Evolutionary conservation across 2,888 invertebrate genomes (phyloP).

Genomic region (Lycocerus yunnanus): DNA sequence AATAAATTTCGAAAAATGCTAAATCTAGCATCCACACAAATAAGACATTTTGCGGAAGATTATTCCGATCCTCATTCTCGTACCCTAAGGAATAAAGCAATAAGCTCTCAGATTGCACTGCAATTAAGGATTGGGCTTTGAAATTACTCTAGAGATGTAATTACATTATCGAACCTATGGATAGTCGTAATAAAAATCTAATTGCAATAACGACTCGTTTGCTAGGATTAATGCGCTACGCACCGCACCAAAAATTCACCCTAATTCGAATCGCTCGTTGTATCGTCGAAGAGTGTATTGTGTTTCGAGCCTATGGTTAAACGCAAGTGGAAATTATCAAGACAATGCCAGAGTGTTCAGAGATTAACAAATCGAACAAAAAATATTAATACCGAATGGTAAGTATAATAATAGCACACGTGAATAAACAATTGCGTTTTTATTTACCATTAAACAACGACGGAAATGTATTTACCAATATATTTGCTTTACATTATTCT

Average conservation of each 20-base stretch:
- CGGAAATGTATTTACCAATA: not conserved
- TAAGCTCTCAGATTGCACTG: constrained; percentile 19
- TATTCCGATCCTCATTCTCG: not conserved
- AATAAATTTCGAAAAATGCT: not conserved
- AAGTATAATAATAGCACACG: not conserved
- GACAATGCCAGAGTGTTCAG: not conserved
- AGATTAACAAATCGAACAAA: not conserved
- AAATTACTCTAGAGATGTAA: constrained; percentile 17
- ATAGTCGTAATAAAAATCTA: not conserved
- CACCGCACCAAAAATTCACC: not conserved
- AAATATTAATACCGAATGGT: not conserved
- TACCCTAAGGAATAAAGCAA: constrained; percentile 18
- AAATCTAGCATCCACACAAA: not conserved
- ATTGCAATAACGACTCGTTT: not conserved
- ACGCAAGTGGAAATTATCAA: not conserved
- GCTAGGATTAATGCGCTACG: no score
- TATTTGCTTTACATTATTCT: constrained; percentile 1
- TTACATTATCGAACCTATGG: constrained; percentile 13
- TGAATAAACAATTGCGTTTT: not conserved
- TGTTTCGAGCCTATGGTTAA: not conserved
- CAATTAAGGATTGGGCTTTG: constrained; percentile 18
- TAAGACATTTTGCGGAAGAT: not conserved
- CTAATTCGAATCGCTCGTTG: not conserved
- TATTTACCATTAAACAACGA: constrained; percentile 2
- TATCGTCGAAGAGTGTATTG: not conserved